Evolutionary conservation across 2,888 invertebrate genomes (phyloP).

Genomic region (Deilephila porcellus): DNA sequence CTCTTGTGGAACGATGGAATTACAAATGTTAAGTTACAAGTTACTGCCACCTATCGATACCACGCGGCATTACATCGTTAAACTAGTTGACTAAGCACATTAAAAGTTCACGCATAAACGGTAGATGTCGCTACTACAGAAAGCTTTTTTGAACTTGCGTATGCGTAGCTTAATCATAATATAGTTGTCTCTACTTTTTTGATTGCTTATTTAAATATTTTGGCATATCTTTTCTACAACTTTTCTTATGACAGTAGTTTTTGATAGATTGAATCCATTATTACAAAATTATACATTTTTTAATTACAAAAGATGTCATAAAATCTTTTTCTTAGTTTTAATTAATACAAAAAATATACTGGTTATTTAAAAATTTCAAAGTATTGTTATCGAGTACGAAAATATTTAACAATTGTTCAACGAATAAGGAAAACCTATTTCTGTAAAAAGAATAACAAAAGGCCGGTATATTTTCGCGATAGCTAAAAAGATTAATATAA

Average conservation of each 20-base stretch:
- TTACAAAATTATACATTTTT: no score
- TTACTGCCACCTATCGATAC: constrained; percentile 8
- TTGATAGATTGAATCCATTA: no score
- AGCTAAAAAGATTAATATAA: neutral
- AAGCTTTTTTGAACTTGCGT: constrained; percentile 12
- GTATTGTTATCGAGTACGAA: no score
- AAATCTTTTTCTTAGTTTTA: no score
- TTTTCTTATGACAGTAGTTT: no score
- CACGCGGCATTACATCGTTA: neutral
- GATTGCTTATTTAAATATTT: neutral
- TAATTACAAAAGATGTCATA: no score
- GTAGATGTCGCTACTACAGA: constrained; percentile 13
- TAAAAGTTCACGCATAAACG: neutral
- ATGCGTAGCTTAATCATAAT: neutral
- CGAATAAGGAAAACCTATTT: no score
- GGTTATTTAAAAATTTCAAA: no score
- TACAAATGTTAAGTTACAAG: neutral
- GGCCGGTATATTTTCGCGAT: no score
- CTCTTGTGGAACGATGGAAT: neutral
- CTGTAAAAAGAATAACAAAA: no score
- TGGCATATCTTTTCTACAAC: neutral
- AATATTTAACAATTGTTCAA: no score
- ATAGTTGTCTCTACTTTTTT: neutral
- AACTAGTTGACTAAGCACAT: neutral
- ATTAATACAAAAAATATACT: no score